These are phyloP conservation scores for Paralvinella palmiformis DNA, from an alignment of 1,140 invertebrate genomes.

Conservation along the genomic window DNA sequence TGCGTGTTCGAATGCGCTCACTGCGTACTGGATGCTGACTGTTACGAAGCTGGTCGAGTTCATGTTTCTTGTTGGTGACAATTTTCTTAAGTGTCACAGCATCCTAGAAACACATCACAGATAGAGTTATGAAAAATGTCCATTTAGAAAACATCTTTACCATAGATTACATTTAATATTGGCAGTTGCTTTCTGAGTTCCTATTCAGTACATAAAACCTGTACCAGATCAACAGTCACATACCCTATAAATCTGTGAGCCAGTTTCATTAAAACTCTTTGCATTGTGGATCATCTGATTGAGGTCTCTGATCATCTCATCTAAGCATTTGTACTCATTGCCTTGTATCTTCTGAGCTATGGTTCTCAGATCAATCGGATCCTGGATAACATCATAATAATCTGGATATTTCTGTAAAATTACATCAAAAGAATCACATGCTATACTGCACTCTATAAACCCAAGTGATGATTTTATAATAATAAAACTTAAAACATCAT, in stretches of 20 bases:
- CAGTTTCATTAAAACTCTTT: slow-evolving; percentile 91
- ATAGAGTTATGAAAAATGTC: background rate
- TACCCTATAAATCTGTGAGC: slow-evolving; percentile 87
- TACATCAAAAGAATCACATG: slow-evolving; percentile 35
- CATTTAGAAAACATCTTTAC: background rate
- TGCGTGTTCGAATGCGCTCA: slow-evolving; percentile 5
- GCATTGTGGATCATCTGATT: slow-evolving; percentile 90
- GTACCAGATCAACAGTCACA: background rate
- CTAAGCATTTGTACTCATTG: slow-evolving; percentile 67
- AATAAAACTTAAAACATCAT: background rate
- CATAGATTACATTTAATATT: too few species aligned
- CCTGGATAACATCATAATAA: slow-evolving; percentile 48
- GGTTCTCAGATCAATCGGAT: slow-evolving; percentile 49
- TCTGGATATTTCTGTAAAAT: slow-evolving; percentile 54
- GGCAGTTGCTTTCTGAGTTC: too few species aligned
- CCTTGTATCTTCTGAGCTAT: slow-evolving; percentile 61
- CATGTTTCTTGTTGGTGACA: slow-evolving; percentile 59
- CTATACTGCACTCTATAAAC: background rate
- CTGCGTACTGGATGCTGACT: slow-evolving; percentile 9
- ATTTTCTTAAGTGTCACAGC: slow-evolving; percentile 81
- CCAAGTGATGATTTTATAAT: slow-evolving; percentile 8
- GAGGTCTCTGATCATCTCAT: slow-evolving; percentile 86
- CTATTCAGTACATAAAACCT: too few species aligned
- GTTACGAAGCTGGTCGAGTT: slow-evolving; percentile 32
- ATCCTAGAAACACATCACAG: slow-evolving; percentile 54